phyloP scores from a whole-genome alignment of 2,888 invertebrate species.

The Machimus atricapillus region DNA sequence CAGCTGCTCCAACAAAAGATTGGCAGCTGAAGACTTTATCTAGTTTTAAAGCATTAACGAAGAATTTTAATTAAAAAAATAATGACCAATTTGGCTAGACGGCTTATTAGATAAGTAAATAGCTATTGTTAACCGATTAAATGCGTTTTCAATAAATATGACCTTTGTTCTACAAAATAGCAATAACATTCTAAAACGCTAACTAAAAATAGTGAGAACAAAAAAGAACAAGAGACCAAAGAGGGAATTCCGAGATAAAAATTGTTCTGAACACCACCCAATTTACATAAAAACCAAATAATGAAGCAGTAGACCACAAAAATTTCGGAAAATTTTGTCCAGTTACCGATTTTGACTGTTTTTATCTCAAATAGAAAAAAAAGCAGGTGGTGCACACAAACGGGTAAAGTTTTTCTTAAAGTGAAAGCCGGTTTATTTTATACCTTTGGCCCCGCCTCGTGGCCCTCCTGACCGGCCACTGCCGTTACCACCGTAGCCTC shows the following conservation, averaged over 20 bases:
- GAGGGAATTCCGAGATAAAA: constrained; percentile 24
- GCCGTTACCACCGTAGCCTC: constrained; percentile 80
- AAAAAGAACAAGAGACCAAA: constrained; percentile 21
- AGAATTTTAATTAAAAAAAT: not conserved
- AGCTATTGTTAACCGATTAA: not conserved
- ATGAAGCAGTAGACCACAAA: not conserved
- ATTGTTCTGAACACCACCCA: constrained; percentile 39
- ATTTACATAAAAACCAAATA: constrained; percentile 12
- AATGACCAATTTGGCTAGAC: not conserved
- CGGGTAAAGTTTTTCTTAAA: constrained; percentile 41
- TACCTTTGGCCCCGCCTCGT: constrained; percentile 88
- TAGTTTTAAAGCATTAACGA: not conserved
- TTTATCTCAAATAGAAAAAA: not conserved
- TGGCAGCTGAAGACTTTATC: not conserved
- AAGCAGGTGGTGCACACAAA: constrained; percentile 48
- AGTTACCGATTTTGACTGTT: constrained; percentile 3
- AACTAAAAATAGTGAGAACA: constrained; percentile 20
- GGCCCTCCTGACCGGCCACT: constrained; percentile 84
- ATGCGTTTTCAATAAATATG: constrained; percentile 18
- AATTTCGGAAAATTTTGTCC: not conserved
- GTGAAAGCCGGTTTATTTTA: constrained; percentile 46
- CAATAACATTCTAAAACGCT: constrained; percentile 15
- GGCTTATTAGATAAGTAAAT: not conserved
- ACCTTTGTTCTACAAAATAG: not conserved
- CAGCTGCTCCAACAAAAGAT: not conserved